phyloP scores from a whole-genome alignment of 2,888 invertebrate genomes.

The Desoria tigrina region DNA sequence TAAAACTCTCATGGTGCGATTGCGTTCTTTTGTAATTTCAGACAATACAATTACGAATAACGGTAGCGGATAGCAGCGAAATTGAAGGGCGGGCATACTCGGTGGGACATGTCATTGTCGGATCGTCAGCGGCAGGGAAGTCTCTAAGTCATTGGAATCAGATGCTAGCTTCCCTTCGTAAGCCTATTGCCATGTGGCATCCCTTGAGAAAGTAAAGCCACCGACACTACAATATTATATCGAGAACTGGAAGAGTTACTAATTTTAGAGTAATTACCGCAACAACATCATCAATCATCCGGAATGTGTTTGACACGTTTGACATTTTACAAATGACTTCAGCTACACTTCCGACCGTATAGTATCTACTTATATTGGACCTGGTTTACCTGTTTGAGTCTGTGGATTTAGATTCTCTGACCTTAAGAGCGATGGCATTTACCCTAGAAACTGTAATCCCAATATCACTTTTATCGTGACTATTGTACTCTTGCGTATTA shows the following conservation, averaged over 20 bases:
- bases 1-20: no score
- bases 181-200: conserved; percentile 85
- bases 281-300: no score
- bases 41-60: conserved; percentile 73
- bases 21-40: conserved; percentile 55
- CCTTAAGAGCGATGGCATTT: no score
- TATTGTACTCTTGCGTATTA: no score
- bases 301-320: no score
- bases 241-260: neutral
- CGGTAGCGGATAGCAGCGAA: conserved; percentile 60
- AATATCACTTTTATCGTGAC: no score
- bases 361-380: no score
- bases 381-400: no score
- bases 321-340: no score
- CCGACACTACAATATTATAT: neutral
- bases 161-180: conserved; percentile 76
- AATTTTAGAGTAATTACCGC: neutral
- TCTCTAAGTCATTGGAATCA: conserved; percentile 79
- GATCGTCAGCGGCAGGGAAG: conserved; percentile 71
- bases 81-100: conserved; percentile 63
- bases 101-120: conserved; percentile 79
- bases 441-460: no score
- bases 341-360: no score
- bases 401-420: no score
- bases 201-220: conserved; percentile 63